These are phyloP conservation scores for Hyppa rectilinea DNA, from an alignment of 2,888 invertebrate species.

Conservation along the genomic window DNA sequence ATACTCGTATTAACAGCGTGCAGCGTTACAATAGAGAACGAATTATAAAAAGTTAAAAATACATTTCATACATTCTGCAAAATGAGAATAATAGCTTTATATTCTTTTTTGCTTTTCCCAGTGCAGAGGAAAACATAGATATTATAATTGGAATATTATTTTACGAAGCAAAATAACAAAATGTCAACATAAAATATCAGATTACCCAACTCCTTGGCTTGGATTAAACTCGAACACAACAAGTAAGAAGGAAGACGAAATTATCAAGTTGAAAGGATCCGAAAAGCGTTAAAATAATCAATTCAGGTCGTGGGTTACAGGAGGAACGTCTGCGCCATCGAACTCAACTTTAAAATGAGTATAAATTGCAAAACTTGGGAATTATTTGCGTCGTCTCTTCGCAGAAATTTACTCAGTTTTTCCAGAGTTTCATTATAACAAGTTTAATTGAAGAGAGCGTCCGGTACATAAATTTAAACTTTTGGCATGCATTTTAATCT, in stretches of 20 bases:
- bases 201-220: slow-evolving; percentile 46
- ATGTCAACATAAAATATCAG: slow-evolving; percentile 48
- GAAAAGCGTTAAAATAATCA: slow-evolving; percentile 76
- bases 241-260: slow-evolving; percentile 60
- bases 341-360: slow-evolving; percentile 82
- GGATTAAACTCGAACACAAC: slow-evolving; percentile 62
- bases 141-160: slow-evolving; percentile 32
- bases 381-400: slow-evolving; percentile 84
- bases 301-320: slow-evolving; percentile 71
- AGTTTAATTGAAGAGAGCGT: slow-evolving; percentile 89
- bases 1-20: no score
- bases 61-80: background rate
- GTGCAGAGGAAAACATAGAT: slow-evolving; percentile 3
- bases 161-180: slow-evolving; percentile 36
- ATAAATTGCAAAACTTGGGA: slow-evolving; percentile 88
- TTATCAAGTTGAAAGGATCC: slow-evolving; percentile 68
- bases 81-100: background rate
- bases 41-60: background rate
- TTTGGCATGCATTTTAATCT: slow-evolving; percentile 88
- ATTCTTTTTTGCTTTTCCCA: background rate
- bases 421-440: slow-evolving; percentile 87
- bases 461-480: slow-evolving; percentile 89
- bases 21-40: background rate
- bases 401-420: slow-evolving; percentile 85
- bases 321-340: slow-evolving; percentile 80